Evolutionary conservation across 1,140 invertebrate genomes (phyloP).

Genomic region (Thereuonema tuberculata): DNA sequence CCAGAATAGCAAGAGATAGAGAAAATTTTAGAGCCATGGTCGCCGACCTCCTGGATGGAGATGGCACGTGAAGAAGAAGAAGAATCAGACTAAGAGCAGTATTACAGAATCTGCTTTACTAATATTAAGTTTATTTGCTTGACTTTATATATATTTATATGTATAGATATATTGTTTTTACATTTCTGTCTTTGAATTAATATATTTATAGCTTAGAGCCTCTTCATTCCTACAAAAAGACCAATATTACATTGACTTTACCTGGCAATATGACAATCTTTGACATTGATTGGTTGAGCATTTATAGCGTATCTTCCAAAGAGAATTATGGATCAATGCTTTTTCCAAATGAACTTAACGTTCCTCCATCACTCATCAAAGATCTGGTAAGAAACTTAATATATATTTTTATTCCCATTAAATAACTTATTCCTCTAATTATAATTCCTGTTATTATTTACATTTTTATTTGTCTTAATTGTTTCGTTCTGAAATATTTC

Average conservation of each 20-base stretch:
- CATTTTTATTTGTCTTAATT: not conserved
- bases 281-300: constrained; percentile 68
- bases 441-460: not conserved
- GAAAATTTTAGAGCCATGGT: too few species aligned
- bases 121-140: not conserved
- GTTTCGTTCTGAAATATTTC: not conserved
- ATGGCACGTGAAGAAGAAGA: too few species aligned
- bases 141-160: not conserved
- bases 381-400: constrained; percentile 28
- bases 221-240: constrained; percentile 50
- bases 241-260: constrained; percentile 59
- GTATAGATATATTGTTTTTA: too few species aligned
- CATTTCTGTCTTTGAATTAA: too few species aligned
- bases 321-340: constrained; percentile 61
- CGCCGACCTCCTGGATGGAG: too few species aligned
- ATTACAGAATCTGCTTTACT: too few species aligned
- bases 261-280: constrained; percentile 71
- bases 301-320: constrained; percentile 56
- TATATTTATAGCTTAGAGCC: constrained; percentile 49
- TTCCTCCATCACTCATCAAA: constrained; percentile 63
- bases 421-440: not conserved
- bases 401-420: not conserved
- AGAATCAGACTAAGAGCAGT: too few species aligned
- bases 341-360: constrained; percentile 64
- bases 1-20: too few species aligned